Evolutionary conservation across 2,113 vertebrate genomes (phyloP), one percentile per base, ranked within the genome.

Genomic region (Coregonus clupeaformis): DNA sequence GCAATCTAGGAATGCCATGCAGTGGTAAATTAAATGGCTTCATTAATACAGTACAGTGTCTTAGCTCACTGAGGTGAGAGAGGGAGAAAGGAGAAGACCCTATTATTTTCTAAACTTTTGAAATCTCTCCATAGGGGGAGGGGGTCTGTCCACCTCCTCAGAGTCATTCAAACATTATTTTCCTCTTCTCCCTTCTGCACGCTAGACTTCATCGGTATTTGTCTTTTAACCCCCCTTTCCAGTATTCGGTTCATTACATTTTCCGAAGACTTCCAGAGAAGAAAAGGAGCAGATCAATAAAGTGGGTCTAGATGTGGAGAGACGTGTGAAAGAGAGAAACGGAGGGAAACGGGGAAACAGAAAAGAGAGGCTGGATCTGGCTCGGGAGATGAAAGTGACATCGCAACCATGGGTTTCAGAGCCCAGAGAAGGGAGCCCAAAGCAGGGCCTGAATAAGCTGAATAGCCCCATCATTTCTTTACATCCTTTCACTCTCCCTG

Each of bases 371-470:
- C 71, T 90, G 90, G 93, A 92, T 91, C 91, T 94, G 76, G 82
- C 91, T 89, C 90, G 72, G 77, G 84, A 97, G 94, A 97, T 97
- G 96, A 97, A 97, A 97, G 96, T 96, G 94, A 94, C 94, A 94
- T 90, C 93, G 91, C 80, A 91, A 94, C 95, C 94, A 86, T 90
- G 91, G 94, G 93, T 95, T 93, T 93, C 84, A 90, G 93, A 92
- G 89, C 91, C 92, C 93, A 90, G 93, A 90, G 94, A 95, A 90
- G 91, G 82, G 82, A 92, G 93, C 94, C 93, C 90, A 85, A 83
- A 83, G 90, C 89, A 85, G 84, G 72, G 91, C 80, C 90, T 90
- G 92, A 94, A 94, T 94, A 94, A 94, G 95, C 93, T 97, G 96
- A 96, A 95, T 96, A 93, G 96, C 85, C 49, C 93, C 92, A 91